Base-by-base conservation (phyloP, 2,797 vertebrate genomes). In the Crax fasciolata region DNA sequence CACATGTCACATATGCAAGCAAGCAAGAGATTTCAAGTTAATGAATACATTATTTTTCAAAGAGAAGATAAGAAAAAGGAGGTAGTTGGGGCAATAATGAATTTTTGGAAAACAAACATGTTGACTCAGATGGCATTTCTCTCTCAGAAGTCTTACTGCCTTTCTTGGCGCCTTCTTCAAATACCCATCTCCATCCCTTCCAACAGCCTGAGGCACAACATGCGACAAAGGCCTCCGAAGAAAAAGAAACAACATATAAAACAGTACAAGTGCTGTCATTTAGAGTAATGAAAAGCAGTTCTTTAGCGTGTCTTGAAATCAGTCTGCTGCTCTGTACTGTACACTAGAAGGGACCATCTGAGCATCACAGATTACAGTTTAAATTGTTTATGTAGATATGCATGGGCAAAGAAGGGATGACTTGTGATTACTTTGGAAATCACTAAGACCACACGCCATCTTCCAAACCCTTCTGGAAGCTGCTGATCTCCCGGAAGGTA, bases 41-140 rank as follows among this genome's bases (percentile, higher is more conserved):
- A 67, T 27, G 21, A 87, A 79, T 35, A 19, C 10, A 25, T n/a
- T 54, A 20, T 65, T 89, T 93, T 61, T 87, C 66, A 65, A 87
- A 82, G 51, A 2, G 0, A 54, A 87, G 48, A n/a, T 70, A 75
- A 78, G 21, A 84, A 57, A 89, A 92, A 75, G 55, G 30, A 73
- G 19, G 35, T 81, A 81, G 65, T 58, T 48, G 62, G 43, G 51
- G 66, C 73, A 89, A n/a, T 59, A 52, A 28, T 44, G 14, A 62
- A 41, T 81, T 89, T 90, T 87, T 70, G 11, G 39, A 74, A 91
- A 70, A 55, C 76, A 88, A 66, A 81, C 65, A 46, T 67, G 54
- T 92, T 94, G 79, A 91, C 85, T 96, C 76, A 82, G 68, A 81
- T 85, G 72, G 54, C 30, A 58, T 93, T 93, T 95, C 78, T 82